These are phyloP conservation scores for Silurus meridionalis DNA, from an alignment of 2,113 vertebrate species.

Conservation along the genomic window DNA sequence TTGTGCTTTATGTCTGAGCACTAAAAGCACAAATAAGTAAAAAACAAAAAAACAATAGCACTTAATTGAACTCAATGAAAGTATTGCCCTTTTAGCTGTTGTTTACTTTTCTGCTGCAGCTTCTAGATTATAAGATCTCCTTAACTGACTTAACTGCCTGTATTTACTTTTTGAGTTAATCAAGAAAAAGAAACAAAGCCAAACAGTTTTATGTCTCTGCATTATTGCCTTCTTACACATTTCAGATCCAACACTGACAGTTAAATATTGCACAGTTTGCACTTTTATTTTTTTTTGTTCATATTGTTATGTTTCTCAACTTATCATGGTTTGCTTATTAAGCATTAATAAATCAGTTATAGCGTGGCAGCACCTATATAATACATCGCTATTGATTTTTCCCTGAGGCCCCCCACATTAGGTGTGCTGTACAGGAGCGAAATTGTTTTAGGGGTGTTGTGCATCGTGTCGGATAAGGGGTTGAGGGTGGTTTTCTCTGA, in stretches of 20 bases:
- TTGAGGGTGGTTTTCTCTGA: conserved; percentile 53
- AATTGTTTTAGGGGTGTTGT: conserved; percentile 50
- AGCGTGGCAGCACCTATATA: conserved; percentile 12
- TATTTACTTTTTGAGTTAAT: background rate
- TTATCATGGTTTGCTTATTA: conserved; percentile 28
- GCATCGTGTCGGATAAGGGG: conserved; percentile 59
- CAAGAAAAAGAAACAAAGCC: background rate
- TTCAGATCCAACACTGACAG: background rate
- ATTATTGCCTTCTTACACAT: background rate
- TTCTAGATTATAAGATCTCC: background rate
- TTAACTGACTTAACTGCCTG: background rate
- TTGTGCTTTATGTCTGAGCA: background rate
- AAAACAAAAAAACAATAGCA: background rate
- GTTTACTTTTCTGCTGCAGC: background rate
- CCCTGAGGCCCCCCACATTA: conserved; percentile 44
- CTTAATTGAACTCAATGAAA: background rate
- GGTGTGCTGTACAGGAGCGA: conserved; percentile 27
- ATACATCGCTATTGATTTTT: conserved; percentile 60
- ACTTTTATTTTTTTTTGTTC: background rate
- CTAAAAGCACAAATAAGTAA: background rate
- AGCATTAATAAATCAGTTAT: conserved; percentile 31
- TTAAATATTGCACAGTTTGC: conserved; percentile 10
- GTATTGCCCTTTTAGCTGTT: background rate
- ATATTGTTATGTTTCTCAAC: background rate
- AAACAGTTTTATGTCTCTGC: background rate